phyloP scores from a whole-genome alignment of 2,113 vertebrate species.

The Cyanoliseus patagonus region DNA sequence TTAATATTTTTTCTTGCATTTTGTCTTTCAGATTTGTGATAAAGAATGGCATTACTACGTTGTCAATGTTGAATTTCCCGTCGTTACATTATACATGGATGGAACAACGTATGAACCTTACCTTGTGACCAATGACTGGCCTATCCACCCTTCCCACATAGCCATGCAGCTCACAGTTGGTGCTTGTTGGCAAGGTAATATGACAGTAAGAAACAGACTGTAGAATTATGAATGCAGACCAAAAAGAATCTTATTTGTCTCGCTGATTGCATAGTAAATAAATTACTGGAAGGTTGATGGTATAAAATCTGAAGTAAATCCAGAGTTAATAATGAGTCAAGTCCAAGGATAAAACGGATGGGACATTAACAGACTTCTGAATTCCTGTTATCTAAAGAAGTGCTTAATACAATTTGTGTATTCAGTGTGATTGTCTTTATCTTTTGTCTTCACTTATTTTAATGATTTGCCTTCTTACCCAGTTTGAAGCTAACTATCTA shows the following conservation, averaged over 20 bases:
- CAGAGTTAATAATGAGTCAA: background rate
- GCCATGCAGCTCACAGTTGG: conserved; percentile 96
- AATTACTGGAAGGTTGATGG: background rate
- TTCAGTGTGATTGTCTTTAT: background rate
- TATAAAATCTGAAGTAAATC: background rate
- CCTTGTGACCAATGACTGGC: conserved; percentile 98
- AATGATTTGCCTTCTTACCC: background rate
- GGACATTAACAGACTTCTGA: background rate
- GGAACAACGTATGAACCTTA: conserved; percentile 94
- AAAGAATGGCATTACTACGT: conserved; percentile 99
- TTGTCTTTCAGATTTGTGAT: conserved; percentile 89
- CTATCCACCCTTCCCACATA: conserved; percentile 95
- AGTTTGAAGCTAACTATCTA: background rate
- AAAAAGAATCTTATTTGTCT: background rate
- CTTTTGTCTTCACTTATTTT: background rate
- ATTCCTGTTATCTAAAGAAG: background rate
- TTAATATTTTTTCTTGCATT: background rate
- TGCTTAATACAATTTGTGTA: background rate
- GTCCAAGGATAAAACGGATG: background rate
- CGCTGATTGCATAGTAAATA: background rate
- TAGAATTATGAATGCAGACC: no score
- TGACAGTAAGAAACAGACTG: background rate
- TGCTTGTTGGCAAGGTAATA: conserved; percentile 97
- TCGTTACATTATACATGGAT: conserved; percentile 93
- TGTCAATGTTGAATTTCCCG: conserved; percentile 93